Percentiles rank a stretch among this genome's conserved stretches.
Evolutionary conservation across 2,888 invertebrate genomes (phyloP).

Genomic region (Drosophila glabriapex): DNA sequence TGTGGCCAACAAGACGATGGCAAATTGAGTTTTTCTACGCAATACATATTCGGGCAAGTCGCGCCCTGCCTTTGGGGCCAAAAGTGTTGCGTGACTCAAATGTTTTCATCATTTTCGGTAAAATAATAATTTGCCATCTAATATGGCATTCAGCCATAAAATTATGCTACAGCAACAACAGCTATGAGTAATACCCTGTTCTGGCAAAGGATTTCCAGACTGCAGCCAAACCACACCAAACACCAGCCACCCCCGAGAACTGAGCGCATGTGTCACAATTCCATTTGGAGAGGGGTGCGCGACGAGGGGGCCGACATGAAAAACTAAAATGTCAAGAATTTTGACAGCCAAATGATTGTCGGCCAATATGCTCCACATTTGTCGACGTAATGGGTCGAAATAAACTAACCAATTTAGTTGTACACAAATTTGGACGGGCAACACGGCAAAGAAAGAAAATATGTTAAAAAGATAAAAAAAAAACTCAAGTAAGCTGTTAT

Average conservation of each 20-base stretch:
- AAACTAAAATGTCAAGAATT: conserved; percentile 77
- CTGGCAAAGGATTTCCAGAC: conserved; percentile 33
- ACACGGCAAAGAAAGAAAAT: background rate
- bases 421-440: background rate
- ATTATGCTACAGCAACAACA: conserved; percentile 53
- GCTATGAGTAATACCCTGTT: conserved; percentile 63
- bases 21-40: conserved; percentile 78
- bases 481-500: conserved; percentile 9
- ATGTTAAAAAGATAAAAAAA: background rate
- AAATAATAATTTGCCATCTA: conserved; percentile 68
- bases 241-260: background rate
- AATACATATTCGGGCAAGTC: conserved; percentile 49
- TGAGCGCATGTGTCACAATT: conserved; percentile 39
- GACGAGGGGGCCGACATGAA: conserved; percentile 37
- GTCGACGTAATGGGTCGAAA: conserved; percentile 14
- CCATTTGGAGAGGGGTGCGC: background rate
- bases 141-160: conserved; percentile 65
- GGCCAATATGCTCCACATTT: conserved; percentile 54
- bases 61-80: conserved; percentile 29
- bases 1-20: conserved; percentile 12
- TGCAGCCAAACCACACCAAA: background rate
- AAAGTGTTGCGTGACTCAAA: conserved; percentile 79
- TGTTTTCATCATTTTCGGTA: conserved; percentile 78
- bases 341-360: conserved; percentile 80
- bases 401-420: conserved; percentile 33